Evolutionary conservation across 2,797 vertebrate genomes (phyloP).

Genomic region (Bovichtus variegatus): DNA sequence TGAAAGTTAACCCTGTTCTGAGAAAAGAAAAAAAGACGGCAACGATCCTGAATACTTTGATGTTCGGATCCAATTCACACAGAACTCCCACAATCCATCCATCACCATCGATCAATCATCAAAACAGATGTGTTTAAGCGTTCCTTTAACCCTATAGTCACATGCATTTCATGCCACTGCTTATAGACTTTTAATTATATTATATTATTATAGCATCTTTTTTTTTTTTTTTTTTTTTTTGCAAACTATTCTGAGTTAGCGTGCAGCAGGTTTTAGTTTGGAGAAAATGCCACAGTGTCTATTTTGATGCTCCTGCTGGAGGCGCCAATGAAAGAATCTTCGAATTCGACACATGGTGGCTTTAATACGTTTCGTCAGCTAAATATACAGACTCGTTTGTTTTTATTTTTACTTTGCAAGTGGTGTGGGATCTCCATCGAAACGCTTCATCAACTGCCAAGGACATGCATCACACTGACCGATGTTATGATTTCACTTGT

Average conservation of each 20-base stretch:
- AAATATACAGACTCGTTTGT: background rate
- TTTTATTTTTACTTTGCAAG: background rate
- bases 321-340: too few species aligned
- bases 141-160: too few species aligned
- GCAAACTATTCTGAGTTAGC: background rate
- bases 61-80: background rate
- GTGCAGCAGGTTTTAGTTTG: background rate
- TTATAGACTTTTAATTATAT: too few species aligned
- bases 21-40: background rate
- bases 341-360: background rate
- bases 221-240: too few species aligned
- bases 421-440: slow-evolving; percentile 13
- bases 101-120: too few species aligned
- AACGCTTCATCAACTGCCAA: background rate
- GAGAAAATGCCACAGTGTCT: background rate
- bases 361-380: background rate
- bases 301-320: too few species aligned
- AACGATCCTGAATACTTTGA: background rate
- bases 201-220: too few species aligned
- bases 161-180: too few species aligned
- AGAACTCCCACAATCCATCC: background rate
- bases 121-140: too few species aligned
- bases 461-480: slow-evolving; percentile 10
- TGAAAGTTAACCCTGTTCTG: background rate
- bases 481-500: slow-evolving; percentile 10